Percentiles rank a stretch among this genome's conserved stretches.
Conservation (phyloP, 2,113 vertebrate species). For the Hippocampus barbouri region DNA sequence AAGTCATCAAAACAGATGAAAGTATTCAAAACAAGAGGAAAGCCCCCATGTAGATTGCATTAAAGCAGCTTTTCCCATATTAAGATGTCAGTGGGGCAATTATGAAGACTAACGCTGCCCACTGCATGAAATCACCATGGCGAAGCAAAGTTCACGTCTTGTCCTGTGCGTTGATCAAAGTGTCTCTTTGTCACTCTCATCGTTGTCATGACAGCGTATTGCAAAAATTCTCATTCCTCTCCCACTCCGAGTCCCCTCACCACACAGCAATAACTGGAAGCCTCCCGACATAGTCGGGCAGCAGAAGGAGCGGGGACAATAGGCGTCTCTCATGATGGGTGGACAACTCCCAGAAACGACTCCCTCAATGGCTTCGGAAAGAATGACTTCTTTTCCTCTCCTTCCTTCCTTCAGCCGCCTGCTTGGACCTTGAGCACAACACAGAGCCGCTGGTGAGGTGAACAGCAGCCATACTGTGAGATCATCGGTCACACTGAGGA, state of each 20-base stretch:
- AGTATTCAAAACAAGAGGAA: neutral
- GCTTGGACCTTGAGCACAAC: conserved; percentile 35
- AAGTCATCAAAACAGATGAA: neutral
- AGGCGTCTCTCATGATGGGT: conserved; percentile 59
- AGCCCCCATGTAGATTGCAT: neutral
- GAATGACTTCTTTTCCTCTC: conserved; percentile 67
- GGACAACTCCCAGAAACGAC: conserved; percentile 54
- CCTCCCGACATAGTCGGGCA: conserved; percentile 25
- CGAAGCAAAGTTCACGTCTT: conserved; percentile 48
- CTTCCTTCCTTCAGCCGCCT: conserved; percentile 27
- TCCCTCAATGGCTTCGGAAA: conserved; percentile 63
- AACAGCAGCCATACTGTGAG: conserved; percentile 31
- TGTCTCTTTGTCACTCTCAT: conserved; percentile 54
- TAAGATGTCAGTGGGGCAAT: conserved; percentile 53
- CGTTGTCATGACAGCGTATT: conserved; percentile 59
- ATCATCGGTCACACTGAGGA: conserved; percentile 33
- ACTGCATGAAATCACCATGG: conserved; percentile 63
- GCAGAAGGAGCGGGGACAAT: conserved; percentile 58
- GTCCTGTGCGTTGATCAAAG: conserved; percentile 50
- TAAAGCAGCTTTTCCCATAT: conserved; percentile 15
- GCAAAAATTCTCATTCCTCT: conserved; percentile 67
- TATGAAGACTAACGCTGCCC: conserved; percentile 52
- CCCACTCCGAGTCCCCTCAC: conserved; percentile 62
- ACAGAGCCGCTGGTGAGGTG: conserved; percentile 30
- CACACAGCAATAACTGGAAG: conserved; percentile 41